Base-by-base conservation (phyloP, 2,888 invertebrate genomes). In the Opisthograptis luteolata region DNA sequence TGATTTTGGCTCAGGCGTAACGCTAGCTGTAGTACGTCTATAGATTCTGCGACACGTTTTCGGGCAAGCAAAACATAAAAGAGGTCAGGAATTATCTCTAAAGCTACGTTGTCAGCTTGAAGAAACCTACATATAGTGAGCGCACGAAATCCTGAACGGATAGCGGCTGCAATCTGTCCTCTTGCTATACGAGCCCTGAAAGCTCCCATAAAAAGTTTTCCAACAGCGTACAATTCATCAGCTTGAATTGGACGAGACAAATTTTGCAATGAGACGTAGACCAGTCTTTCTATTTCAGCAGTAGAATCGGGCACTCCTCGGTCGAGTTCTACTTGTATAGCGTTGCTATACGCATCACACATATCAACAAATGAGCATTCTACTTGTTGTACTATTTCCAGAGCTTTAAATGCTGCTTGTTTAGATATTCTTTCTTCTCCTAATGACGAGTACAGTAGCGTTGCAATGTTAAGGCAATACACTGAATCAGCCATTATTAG, bases 41-140 rank as follows among this genome's bases (percentile, higher is more conserved):
- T 70, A 2, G 92, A 87, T 70, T 92, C 92, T 58, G 80, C 73
- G 56, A 92, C 79, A 35, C 88, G 83, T 56, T 90, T 80, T 12
- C 87, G 79, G 10, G 82, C 55, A 8, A 92, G 60, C 49, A 92
- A 66, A 36, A 84, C 65, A 40, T 88, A 90, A 61, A 87, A 86
- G 24, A 92, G 58, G 41, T 87, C 84, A 1, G 92, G 90, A 56
- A 90, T 79, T 8, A 92, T 79, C 37, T 88, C 85, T 25, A 87
- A 54, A 31, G 86, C 76, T 24, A 91, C 69, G 37, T 76, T 75
- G 56, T 84, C 73, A 10, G 87, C 89, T 62, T 81, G 75, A 15
- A 92, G 71, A 49, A 83, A 86, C 24, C 82, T 78, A 62, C 89
- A 91, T 0, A 92, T 66, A 6, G 81, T 75, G 30, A 91, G 66